Conservation (phyloP, 2,113 vertebrate species). For the Apodemus speciosus region DNA sequence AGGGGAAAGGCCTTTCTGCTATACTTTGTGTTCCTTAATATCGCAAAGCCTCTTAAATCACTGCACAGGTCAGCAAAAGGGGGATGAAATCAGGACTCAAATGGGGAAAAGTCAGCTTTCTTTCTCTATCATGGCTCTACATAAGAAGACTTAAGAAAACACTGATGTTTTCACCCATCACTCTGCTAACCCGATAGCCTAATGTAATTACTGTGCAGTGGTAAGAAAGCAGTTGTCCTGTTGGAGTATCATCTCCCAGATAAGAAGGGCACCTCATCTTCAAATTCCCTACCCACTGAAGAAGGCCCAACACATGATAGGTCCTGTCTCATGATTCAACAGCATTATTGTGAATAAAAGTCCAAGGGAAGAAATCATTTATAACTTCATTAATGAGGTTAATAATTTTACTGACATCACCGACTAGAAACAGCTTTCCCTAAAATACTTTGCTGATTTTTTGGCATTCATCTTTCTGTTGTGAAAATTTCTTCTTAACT, state of each 20-base stretch:
- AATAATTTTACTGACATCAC: neutral
- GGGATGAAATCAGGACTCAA: neutral
- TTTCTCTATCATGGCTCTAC: neutral
- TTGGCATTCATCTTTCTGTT: neutral
- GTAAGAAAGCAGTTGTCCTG: neutral
- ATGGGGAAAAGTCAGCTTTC: too few species aligned
- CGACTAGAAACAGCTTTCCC: neutral
- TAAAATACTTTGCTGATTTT: neutral
- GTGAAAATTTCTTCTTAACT: slow-evolving; percentile 30
- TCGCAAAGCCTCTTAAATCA: neutral
- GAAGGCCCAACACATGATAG: too few species aligned
- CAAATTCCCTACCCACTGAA: neutral
- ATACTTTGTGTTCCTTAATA: neutral
- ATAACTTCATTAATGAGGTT: neutral
- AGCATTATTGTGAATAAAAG: neutral
- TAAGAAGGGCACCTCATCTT: neutral
- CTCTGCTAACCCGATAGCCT: neutral
- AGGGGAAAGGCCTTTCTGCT: neutral
- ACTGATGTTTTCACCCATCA: fast-evolving
- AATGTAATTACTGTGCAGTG: fast-evolving
- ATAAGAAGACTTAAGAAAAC: neutral
- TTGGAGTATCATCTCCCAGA: neutral
- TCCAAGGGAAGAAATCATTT: neutral
- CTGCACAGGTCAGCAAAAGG: neutral
- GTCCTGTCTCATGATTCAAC: neutral